Percentiles rank a stretch among this genome's conserved stretches.
These are phyloP conservation scores for Apodemia hepburni DNA, from an alignment of 2,888 invertebrate genomes.

Conservation along the genomic window DNA sequence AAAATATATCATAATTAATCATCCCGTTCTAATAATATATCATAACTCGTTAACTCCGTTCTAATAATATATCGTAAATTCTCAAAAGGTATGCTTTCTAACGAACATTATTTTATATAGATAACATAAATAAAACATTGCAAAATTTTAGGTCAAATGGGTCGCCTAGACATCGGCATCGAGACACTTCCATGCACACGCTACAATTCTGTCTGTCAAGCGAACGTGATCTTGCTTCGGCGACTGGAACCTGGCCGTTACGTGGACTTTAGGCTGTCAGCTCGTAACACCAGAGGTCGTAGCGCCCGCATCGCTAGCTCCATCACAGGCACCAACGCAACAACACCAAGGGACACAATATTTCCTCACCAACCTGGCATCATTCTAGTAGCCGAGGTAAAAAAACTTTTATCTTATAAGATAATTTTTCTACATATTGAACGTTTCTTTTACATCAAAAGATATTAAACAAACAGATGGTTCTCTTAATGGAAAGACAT, in stretches of 20 bases:
- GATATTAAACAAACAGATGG: too few species aligned
- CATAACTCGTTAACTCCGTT: too few species aligned
- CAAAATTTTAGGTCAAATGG: slow-evolving; percentile 77
- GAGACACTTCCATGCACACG: slow-evolving; percentile 91
- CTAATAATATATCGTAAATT: too few species aligned
- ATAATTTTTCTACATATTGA: background rate
- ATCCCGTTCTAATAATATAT: too few species aligned
- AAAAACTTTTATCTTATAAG: background rate
- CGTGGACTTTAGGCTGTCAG: slow-evolving; percentile 89
- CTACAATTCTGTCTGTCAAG: slow-evolving; percentile 94
- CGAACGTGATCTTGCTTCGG: slow-evolving; percentile 89
- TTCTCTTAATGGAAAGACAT: too few species aligned
- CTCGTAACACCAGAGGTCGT: slow-evolving; percentile 88
- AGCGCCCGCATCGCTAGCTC: slow-evolving; percentile 88
- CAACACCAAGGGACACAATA: slow-evolving; percentile 90
- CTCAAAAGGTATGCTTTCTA: too few species aligned
- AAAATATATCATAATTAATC: too few species aligned
- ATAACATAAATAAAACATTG: too few species aligned
- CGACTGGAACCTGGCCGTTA: slow-evolving; percentile 89
- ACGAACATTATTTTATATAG: too few species aligned
- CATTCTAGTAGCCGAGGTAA: slow-evolving; percentile 88
- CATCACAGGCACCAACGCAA: slow-evolving; percentile 91
- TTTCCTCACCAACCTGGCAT: slow-evolving; percentile 90
- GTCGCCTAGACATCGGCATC: slow-evolving; percentile 87
- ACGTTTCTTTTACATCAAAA: too few species aligned